Base-by-base conservation (phyloP, 2,797 vertebrate species). In the Menidia menidia region DNA sequence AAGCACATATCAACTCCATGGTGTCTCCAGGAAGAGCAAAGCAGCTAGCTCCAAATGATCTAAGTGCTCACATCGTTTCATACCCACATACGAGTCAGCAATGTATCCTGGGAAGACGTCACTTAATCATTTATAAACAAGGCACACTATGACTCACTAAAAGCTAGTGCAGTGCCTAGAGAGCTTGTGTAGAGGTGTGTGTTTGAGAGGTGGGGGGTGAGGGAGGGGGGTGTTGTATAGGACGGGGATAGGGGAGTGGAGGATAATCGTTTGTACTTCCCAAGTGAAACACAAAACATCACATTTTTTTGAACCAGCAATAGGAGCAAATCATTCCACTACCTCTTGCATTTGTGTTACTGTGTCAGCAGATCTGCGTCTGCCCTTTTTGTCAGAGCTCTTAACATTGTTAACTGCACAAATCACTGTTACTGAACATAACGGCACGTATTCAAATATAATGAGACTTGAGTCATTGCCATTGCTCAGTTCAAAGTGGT, bases 71-170 rank as follows among this genome's bases (percentile, higher is more conserved):
- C 61, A 59, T 67, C 56, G 50, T 60, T 79, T 83, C 69, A 82
- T 74, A 83, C 73, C 67, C 73, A 80, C 73, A 71, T 78, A 76
- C 68, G 68, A 78, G 73, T 73, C 77, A 80, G 73, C 32, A 1
- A 41, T 58, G 68, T 73, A 42, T 88, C 86, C 64, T 18, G 66
- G 64, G 80, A 81, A 72, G 10, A 63, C 82, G 84, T 52, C 71
- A 57, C 81, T 88, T 69, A 86, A 91, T 87, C 81, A 88, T 89
- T 89, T 77, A 83, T 86, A 71, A 73, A 81, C 60, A 44, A 56
- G 76, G 63, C 41, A 47, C 54, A 25, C 58, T 1, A 30, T 71
- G 73, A 84, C 81, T 75, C 68, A 57, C 60, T 61, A 69, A 45
- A 72, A 81, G 65, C 59, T 39, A n/a, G 7, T n/a, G 41, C 41